Conservation (phyloP, 2,113 vertebrate species). For the Leucosticte australis region DNA sequence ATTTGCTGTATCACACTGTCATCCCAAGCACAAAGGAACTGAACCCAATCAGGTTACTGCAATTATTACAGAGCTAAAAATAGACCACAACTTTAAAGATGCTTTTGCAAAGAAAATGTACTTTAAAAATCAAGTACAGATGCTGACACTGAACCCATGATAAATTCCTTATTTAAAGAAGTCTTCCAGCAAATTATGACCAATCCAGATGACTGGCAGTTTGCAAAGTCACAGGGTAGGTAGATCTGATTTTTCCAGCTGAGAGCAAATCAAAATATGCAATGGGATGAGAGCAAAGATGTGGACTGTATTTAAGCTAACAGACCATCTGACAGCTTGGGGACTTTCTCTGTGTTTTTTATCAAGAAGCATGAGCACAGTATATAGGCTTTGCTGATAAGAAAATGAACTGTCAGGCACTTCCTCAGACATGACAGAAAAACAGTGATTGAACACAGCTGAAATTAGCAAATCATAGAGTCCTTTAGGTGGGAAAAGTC, state of each 20-base stretch:
- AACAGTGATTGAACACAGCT: conserved; percentile 58
- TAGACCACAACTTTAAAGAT: neutral
- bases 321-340: conserved; percentile 45
- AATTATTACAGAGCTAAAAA: conserved; percentile 1
- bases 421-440: conserved; percentile 69
- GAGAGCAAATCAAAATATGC: conserved; percentile 16
- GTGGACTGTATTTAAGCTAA: conserved; percentile 40
- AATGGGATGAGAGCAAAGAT: conserved; percentile 20
- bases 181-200: neutral
- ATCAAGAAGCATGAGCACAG: conserved; percentile 60
- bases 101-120: neutral
- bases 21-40: neutral
- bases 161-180: conserved; percentile 25
- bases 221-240: neutral
- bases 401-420: conserved; percentile 70
- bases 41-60: neutral
- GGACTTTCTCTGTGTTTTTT: conserved; percentile 63
- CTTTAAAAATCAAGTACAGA: neutral
- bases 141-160: neutral
- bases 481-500: neutral
- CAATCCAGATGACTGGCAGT: neutral
- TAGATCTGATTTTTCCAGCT: conserved; percentile 9
- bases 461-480: conserved; percentile 29
- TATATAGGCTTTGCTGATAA: conserved; percentile 72
- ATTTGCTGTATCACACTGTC: neutral